A percentile compares a stretch with the other conserved stretches of the same genome.
Conservation (phyloP, 2,113 vertebrate species). For the Prolemur simus region DNA sequence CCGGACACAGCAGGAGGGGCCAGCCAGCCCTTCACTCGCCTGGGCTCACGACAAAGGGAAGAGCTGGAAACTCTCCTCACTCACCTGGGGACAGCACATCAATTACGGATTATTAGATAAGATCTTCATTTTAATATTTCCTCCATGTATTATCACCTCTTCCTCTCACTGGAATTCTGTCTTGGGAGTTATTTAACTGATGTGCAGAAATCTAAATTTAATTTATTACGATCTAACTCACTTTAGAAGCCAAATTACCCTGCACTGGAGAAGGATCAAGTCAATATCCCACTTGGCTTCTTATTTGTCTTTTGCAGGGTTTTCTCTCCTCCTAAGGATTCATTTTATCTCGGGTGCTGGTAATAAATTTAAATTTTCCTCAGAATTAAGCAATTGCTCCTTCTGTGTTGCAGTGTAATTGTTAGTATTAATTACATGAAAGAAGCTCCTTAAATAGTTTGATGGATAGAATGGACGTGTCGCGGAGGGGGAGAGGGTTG, state of each 20-base stretch:
- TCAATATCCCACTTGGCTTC: constrained; percentile 86
- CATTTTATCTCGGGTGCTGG: constrained; percentile 81
- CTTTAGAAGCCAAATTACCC: constrained; percentile 87
- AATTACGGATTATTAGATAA: constrained; percentile 83
- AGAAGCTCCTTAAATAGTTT: constrained; percentile 73
- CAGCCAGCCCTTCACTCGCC: background rate
- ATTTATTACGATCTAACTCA: constrained; percentile 89
- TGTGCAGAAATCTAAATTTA: constrained; percentile 88
- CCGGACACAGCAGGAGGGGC: background rate
- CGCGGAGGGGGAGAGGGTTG: constrained; percentile 53
- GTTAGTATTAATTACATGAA: constrained; percentile 84
- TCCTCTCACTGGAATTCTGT: constrained; percentile 81
- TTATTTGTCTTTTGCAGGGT: constrained; percentile 85
- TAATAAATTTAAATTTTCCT: constrained; percentile 84
- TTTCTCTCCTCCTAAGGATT: constrained; percentile 80
- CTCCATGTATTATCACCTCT: constrained; percentile 80
- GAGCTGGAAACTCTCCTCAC: constrained; percentile 47
- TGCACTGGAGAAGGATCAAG: constrained; percentile 85
- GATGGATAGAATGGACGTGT: constrained; percentile 61
- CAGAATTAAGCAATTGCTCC: constrained; percentile 85
- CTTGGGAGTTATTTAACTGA: constrained; percentile 87
- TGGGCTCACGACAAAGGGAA: background rate
- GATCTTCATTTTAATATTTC: constrained; percentile 84
- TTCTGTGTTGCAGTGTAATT: constrained; percentile 83
- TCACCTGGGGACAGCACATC: constrained; percentile 71